These are phyloP conservation scores for Indicator indicator DNA, from an alignment of 2,113 vertebrate species.

Conservation along the genomic window DNA sequence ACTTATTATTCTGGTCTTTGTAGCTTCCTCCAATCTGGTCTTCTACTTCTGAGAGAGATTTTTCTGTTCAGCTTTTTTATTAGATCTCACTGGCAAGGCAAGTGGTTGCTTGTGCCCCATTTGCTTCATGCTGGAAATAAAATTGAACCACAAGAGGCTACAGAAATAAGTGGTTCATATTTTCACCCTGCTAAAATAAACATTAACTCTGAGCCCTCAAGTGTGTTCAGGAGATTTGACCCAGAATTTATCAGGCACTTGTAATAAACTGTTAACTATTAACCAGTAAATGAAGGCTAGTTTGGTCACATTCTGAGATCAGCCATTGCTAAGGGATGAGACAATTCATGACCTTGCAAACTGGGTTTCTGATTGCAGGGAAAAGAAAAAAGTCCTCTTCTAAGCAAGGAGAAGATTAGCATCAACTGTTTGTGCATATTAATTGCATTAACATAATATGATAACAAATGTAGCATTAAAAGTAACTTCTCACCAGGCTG, in stretches of 20 bases:
- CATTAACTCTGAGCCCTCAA: conserved; percentile 4
- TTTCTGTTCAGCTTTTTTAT: not conserved
- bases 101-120: not conserved
- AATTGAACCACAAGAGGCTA: not conserved
- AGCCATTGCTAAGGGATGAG: not conserved
- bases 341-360: not conserved
- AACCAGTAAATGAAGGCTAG: not conserved
- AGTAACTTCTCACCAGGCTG: not conserved
- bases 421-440: not conserved
- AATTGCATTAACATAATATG: not conserved
- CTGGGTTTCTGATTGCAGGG: not conserved
- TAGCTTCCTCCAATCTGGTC: not conserved
- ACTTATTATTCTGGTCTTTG: not conserved
- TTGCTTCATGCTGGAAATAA: conserved; percentile 6
- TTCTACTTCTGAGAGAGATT: not conserved
- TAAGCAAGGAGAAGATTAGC: not conserved
- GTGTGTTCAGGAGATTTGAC: not conserved
- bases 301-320: not conserved
- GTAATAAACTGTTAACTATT: conserved; percentile 49
- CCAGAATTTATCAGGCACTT: conserved; percentile 2
- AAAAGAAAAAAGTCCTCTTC: not conserved
- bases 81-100: not conserved
- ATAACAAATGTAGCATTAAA: not conserved
- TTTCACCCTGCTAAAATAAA: conserved; percentile 48
- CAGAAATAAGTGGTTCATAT: not conserved